phyloP scores from a whole-genome alignment of 2,797 vertebrate genomes.

The Micromesistius poutassou region DNA sequence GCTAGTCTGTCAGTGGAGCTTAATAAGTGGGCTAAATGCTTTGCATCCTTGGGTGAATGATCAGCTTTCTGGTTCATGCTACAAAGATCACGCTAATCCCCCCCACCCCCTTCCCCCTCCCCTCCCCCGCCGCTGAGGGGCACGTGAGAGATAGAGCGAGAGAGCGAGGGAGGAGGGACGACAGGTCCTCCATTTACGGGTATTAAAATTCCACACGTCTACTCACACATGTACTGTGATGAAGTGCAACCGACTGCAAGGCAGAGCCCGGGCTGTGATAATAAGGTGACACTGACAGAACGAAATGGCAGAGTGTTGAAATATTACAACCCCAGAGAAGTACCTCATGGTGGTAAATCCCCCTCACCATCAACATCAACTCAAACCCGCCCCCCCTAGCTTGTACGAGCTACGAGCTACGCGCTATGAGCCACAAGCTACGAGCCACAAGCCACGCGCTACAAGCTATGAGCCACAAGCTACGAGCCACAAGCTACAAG shows the following conservation, averaged over 20 bases:
- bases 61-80: constrained; percentile 68
- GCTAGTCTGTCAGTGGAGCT: constrained; percentile 78
- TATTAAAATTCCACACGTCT: constrained; percentile 67
- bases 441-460: too few relatives aligned
- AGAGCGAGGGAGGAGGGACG: constrained; percentile 25
- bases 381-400: not conserved
- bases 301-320: constrained; percentile 49
- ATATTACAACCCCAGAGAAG: constrained; percentile 22
- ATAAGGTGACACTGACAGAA: constrained; percentile 53
- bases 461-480: too few relatives aligned
- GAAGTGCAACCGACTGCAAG: constrained; percentile 41
- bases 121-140: not conserved
- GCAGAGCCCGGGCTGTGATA: constrained; percentile 32
- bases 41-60: constrained; percentile 66
- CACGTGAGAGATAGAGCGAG: not conserved
- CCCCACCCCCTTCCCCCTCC: not conserved
- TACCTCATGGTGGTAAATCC: constrained; percentile 14
- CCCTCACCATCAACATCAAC: not conserved
- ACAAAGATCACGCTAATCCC: constrained; percentile 65
- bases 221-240: constrained; percentile 44
- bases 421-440: not conserved
- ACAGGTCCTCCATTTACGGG: constrained; percentile 54
- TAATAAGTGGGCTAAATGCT: constrained; percentile 77
- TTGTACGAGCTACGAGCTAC: not conserved
- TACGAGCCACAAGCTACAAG: too few relatives aligned